Evolutionary conservation across 2,888 invertebrate species (phyloP).

Genomic region (Drosophila fungiperda): DNA sequence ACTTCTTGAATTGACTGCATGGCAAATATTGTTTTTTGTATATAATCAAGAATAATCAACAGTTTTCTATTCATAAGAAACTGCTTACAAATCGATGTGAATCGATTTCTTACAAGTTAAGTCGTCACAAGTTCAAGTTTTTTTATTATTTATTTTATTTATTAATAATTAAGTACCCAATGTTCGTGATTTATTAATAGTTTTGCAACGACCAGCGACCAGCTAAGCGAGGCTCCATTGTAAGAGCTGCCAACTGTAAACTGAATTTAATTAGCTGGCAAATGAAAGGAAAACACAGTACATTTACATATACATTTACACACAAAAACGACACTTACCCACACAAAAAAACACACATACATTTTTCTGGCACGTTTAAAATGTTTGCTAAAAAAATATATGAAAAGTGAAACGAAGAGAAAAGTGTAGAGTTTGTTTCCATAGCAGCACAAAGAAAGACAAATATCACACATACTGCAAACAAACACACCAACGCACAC

Average conservation of each 20-base stretch:
- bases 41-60: background rate
- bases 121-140: background rate
- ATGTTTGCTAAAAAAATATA: constrained; percentile 26
- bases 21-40: background rate
- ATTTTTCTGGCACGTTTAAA: constrained; percentile 11
- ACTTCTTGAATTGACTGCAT: background rate
- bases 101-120: background rate
- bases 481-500: background rate
- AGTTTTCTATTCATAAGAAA: background rate
- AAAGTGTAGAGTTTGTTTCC: constrained; percentile 17
- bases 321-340: constrained; percentile 15
- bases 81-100: no score
- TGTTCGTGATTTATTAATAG: background rate
- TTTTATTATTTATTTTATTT: background rate
- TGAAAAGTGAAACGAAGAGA: constrained; percentile 15
- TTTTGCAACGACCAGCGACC: background rate
- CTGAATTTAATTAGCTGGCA: constrained; percentile 47
- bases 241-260: constrained; percentile 23
- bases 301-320: background rate
- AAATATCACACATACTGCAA: constrained; percentile 12
- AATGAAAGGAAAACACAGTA: constrained; percentile 60
- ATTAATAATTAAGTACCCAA: background rate
- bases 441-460: constrained; percentile 45
- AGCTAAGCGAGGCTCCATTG: background rate
- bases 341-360: background rate